Percentiles rank a stretch among this genome's conserved stretches.
phyloP scores from a whole-genome alignment of 2,797 vertebrate genomes.

The Oreochromis grahami region DNA sequence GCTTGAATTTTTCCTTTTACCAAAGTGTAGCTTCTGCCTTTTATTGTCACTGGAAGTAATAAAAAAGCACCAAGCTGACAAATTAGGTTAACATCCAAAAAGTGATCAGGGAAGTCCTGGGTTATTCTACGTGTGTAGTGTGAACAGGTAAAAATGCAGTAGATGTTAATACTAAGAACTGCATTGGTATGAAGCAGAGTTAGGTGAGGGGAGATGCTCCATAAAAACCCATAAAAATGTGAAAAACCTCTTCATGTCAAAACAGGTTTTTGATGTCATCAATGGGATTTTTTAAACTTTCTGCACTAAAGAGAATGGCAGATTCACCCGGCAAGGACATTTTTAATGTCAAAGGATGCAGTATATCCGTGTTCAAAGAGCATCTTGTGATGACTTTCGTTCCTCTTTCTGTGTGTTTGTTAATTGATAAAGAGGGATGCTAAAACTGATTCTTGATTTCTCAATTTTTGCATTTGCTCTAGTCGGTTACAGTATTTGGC shows the following conservation, averaged over 20 bases:
- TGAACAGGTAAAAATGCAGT: neutral
- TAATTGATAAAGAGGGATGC: neutral
- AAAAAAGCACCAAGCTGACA: neutral
- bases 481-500: neutral
- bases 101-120: neutral
- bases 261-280: neutral
- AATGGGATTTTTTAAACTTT: neutral
- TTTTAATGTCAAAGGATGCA: neutral
- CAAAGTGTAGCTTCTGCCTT: neutral
- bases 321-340: neutral
- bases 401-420: neutral
- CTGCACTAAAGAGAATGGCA: neutral
- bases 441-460: neutral
- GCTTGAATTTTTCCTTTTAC: neutral
- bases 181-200: neutral
- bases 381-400: neutral
- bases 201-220: neutral
- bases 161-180: neutral
- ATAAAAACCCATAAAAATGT: neutral
- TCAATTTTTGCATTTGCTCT: neutral
- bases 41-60: neutral
- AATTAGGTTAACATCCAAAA: neutral
- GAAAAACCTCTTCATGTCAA: neutral
- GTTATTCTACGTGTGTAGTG: neutral
- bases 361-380: neutral